Evolutionary conservation across 2,888 invertebrate genomes (phyloP).

Genomic region (Cistogaster globosa): DNA sequence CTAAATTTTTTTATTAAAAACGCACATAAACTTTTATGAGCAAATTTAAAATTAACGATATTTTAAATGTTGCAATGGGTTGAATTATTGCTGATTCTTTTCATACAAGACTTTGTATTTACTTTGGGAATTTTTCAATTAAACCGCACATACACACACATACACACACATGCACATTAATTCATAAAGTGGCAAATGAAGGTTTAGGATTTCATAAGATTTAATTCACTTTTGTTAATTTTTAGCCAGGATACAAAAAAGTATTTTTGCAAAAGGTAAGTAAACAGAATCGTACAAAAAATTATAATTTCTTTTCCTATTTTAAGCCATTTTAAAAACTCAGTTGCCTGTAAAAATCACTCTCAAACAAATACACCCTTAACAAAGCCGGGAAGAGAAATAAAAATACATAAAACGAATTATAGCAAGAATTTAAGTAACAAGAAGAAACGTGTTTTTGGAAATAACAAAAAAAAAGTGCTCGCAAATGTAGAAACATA

Average conservation of each 20-base stretch:
- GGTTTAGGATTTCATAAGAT: too few species aligned
- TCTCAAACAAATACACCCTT: constrained; percentile 1
- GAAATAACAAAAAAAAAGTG: constrained; percentile 41
- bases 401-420: constrained; percentile 3
- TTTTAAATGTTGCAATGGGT: constrained; percentile 16
- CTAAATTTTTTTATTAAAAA: constrained; percentile 37
- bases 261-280: too few species aligned
- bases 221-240: too few species aligned
- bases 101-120: neutral
- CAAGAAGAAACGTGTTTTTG: constrained; percentile 60
- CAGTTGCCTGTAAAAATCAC: neutral
- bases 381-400: constrained; percentile 1
- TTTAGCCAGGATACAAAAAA: too few species aligned
- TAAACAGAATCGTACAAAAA: too few species aligned
- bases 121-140: constrained; percentile 17
- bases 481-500: constrained; percentile 68
- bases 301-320: neutral
- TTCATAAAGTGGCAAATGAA: too few species aligned
- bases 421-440: constrained; percentile 48
- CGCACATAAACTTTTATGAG: neutral
- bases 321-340: neutral
- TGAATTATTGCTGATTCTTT: neutral
- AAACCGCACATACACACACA: neutral
- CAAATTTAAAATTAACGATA: constrained; percentile 54
- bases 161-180: neutral